A percentile compares a stretch with the other conserved stretches of the same genome.
These are phyloP conservation scores for Chironomus striatipennis DNA, from an alignment of 1,140 invertebrate species.

Conservation along the genomic window DNA sequence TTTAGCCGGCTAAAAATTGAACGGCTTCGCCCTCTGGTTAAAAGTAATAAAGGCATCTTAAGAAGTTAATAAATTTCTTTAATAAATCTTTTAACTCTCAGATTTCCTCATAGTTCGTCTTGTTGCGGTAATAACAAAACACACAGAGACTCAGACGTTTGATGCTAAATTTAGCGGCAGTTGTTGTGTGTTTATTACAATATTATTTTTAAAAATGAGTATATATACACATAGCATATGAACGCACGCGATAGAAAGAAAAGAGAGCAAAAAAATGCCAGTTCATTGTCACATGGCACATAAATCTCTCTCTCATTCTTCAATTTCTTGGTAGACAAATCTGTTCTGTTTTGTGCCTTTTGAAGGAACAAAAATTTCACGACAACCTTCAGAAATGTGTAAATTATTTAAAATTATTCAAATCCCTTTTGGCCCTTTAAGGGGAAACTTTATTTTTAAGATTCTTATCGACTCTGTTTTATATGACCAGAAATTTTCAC, in stretches of 20 bases:
- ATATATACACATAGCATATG: not conserved
- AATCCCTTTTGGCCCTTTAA: not conserved
- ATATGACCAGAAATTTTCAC: no score
- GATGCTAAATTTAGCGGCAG: conserved; percentile 11
- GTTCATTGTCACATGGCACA: not conserved
- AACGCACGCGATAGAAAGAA: not conserved
- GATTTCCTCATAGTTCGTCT: no score
- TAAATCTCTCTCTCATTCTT: not conserved
- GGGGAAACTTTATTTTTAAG: not conserved
- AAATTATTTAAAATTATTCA: not conserved
- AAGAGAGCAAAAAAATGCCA: not conserved
- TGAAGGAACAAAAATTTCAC: not conserved
- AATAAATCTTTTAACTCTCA: no score
- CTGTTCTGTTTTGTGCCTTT: not conserved
- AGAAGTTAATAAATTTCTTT: no score
- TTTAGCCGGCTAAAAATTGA: no score
- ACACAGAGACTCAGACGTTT: not conserved
- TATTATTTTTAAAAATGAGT: not conserved
- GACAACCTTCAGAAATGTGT: conserved; percentile 5
- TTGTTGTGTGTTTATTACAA: not conserved
- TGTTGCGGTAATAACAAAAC: no score
- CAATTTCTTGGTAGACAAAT: not conserved
- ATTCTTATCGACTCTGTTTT: not conserved
- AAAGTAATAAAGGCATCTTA: no score
- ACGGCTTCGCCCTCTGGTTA: no score